These are phyloP conservation scores for Acanthiza pusilla DNA, from an alignment of 2,797 vertebrate genomes.

Conservation along the genomic window DNA sequence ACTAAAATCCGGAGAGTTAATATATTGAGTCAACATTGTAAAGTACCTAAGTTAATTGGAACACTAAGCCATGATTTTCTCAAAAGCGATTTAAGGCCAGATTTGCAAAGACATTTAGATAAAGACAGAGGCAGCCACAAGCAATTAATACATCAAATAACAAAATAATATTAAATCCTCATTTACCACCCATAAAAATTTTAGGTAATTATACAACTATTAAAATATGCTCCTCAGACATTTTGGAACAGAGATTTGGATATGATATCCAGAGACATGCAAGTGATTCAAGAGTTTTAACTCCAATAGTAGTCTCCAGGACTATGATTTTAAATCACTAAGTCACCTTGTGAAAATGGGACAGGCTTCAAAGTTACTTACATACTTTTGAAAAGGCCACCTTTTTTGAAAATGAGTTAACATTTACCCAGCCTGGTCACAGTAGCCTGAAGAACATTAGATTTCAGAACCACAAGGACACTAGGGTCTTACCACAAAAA, in stretches of 20 bases:
- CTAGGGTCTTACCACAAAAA: background rate
- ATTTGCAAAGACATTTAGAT: background rate
- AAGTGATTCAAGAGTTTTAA: background rate
- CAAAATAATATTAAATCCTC: background rate
- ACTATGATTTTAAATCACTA: background rate
- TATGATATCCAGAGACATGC: background rate
- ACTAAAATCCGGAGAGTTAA: background rate
- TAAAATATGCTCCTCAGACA: background rate
- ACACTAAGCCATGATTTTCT: background rate
- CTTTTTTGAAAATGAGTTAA: conserved; percentile 1
- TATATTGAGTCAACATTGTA: background rate
- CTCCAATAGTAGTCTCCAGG: background rate
- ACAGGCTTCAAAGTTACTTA: background rate
- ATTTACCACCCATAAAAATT: background rate
- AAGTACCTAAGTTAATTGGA: background rate
- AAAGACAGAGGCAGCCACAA: background rate
- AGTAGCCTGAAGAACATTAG: background rate
- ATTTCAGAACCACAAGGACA: background rate
- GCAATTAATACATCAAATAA: background rate
- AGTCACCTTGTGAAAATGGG: background rate
- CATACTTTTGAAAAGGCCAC: background rate
- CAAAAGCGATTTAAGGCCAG: background rate
- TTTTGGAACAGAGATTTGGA: background rate
- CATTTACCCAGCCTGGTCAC: background rate
- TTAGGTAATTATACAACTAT: background rate